phyloP scores from a whole-genome alignment of 2,113 vertebrate species.

The Scomber colias region DNA sequence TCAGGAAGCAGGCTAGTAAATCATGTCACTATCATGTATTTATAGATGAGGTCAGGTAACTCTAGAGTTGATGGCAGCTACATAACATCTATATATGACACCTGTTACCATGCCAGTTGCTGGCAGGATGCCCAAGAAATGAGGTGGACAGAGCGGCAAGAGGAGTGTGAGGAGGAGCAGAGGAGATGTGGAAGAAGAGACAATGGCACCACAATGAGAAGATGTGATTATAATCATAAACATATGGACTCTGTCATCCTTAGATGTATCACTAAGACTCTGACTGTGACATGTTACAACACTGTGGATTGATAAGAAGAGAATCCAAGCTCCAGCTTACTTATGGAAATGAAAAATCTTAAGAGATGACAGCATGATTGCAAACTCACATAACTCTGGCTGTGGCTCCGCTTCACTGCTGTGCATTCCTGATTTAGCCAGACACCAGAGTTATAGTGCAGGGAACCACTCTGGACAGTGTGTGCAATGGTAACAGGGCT shows the following conservation, averaged over 20 bases:
- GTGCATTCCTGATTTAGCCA: conserved; percentile 43
- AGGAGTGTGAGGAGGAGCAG: neutral
- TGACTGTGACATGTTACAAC: conserved; percentile 16
- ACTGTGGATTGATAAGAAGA: conserved; percentile 13
- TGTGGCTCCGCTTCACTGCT: conserved; percentile 12
- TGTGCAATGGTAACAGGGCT: conserved; percentile 31
- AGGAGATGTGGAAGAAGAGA: conserved; percentile 9
- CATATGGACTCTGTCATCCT: conserved; percentile 10
- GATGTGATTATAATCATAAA: neutral
- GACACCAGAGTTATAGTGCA: conserved; percentile 26
- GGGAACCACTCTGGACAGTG: conserved; percentile 40
- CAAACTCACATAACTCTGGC: conserved; percentile 39
- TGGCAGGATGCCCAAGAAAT: conserved; percentile 33
- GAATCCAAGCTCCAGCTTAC: conserved; percentile 3
- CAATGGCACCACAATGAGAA: conserved; percentile 11
- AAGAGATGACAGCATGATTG: neutral
- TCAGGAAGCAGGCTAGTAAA: conserved; percentile 50
- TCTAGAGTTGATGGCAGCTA: conserved; percentile 40
- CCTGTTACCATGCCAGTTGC: conserved; percentile 55
- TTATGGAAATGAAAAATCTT: conserved; percentile 18
- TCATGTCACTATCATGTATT: conserved; percentile 62
- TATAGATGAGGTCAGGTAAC: conserved; percentile 66
- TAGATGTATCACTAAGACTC: conserved; percentile 10
- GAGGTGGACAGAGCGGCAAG: neutral
- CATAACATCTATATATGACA: conserved; percentile 57